Evolutionary conservation across 2,113 vertebrate genomes (phyloP).

Genomic region (Xiphophorus hellerii): DNA sequence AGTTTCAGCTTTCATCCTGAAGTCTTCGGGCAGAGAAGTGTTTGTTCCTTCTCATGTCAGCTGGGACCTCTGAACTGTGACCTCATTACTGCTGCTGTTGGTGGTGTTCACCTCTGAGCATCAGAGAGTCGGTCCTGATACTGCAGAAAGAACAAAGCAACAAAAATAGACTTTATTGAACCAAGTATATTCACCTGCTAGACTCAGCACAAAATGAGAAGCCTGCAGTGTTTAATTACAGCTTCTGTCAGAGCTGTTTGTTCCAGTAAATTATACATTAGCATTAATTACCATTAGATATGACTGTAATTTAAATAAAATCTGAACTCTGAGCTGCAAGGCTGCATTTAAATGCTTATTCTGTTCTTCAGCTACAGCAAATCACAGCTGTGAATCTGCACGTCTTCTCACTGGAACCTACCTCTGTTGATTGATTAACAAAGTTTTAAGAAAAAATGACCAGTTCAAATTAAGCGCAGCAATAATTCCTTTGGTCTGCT

Average conservation of each 20-base stretch:
- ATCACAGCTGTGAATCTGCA: not conserved
- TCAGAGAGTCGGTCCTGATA: not conserved
- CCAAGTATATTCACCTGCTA: slow-evolving; percentile 8
- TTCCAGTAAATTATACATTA: slow-evolving; percentile 53
- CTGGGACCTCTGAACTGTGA: slow-evolving; percentile 42
- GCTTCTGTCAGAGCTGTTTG: slow-evolving; percentile 32
- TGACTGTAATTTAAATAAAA: slow-evolving; percentile 37
- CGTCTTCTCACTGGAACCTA: not conserved
- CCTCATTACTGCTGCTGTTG: slow-evolving; percentile 46
- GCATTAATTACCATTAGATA: slow-evolving; percentile 57
- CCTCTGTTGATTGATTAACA: not conserved
- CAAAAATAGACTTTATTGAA: slow-evolving; percentile 19
- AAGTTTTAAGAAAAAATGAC: not conserved
- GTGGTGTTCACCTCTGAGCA: slow-evolving; percentile 23
- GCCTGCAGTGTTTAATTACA: slow-evolving; percentile 38
- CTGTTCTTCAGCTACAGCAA: slow-evolving; percentile 1
- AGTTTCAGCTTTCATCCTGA: slow-evolving; percentile 12
- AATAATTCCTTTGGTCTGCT: not conserved
- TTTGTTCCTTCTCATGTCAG: slow-evolving; percentile 42
- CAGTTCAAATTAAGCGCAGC: not conserved
- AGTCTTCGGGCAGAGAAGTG: not conserved
- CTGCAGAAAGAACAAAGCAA: slow-evolving; percentile 22
- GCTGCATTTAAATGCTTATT: slow-evolving; percentile 15
- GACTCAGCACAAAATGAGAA: slow-evolving; percentile 7
- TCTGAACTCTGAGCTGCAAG: slow-evolving; percentile 26